Base-by-base conservation (phyloP, 2,113 vertebrate genomes). In the Erythrocercus mccallii region DNA sequence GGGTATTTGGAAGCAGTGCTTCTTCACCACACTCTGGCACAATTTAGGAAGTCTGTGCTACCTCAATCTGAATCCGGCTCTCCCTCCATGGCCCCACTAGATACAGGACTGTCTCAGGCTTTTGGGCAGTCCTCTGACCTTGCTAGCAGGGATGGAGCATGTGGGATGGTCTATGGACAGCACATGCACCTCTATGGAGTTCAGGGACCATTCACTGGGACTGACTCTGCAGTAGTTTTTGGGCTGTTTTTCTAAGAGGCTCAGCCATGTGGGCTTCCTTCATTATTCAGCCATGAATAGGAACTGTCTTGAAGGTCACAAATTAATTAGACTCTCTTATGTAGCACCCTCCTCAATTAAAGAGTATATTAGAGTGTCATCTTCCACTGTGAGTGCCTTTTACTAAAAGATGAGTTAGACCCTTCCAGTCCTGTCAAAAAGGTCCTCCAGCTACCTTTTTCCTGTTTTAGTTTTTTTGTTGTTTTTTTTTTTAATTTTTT, bases 81-180 rank as follows among this genome's bases (percentile, higher is more conserved):
- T 72, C 16, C 9, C 6, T 60, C 18, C 5, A 3, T 15, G 30
- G 57, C 16, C 31, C 42, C 15, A 28, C 20, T 47, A 27, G 22
- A 14, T 15, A 14, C 7, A 61, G n/a, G 30, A 62, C 14, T 56
- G 42, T 62, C 47, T 85, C 38, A 62, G 81, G 57, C 7, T 74
- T 65, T 61, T 44, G 51, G 42, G 42, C 31, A 57, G 31, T 17
- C 40, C 24, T 87, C 17, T 57, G 47, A 25, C 33, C 15, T 38
- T 35, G 38, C 14, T 30, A 33, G 57, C 23, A 62, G 33, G 15
- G 38, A 37, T 45, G 38, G 33, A 60, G 22, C 12, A 7, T 8
- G 14, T 0, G 3, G 38, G 37, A 45, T 31, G 20, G 18, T 72
- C 6, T 6, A 54, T 5, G 38, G 1, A 7, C 21, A 22, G 33